Evolutionary conservation across 2,797 vertebrate genomes (phyloP).

Genomic region (Sciurus carolinensis): DNA sequence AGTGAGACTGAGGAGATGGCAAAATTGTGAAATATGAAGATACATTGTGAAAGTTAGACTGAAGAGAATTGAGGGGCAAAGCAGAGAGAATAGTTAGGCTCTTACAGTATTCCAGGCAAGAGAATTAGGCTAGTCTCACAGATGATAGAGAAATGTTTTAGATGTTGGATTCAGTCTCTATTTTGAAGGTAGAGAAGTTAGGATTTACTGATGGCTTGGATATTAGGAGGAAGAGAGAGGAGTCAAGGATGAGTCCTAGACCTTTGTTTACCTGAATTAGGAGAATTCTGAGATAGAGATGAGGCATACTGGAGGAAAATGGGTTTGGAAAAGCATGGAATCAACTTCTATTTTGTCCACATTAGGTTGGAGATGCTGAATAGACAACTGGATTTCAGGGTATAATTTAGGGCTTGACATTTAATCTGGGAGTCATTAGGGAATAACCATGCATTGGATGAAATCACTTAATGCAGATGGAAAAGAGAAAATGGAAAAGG

Average conservation of each 20-base stretch:
- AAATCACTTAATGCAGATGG: neutral
- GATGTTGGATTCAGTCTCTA: neutral
- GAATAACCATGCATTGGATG: neutral
- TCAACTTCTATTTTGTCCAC: too few species aligned
- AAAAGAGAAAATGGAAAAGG: slow-evolving; percentile 33
- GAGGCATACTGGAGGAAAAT: neutral
- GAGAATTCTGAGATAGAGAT: slow-evolving; percentile 23
- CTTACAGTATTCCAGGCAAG: too few species aligned
- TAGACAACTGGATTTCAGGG: too few species aligned
- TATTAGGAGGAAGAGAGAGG: neutral
- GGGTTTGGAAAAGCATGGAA: too few species aligned
- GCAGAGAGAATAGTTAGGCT: too few species aligned
- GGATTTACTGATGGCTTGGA: neutral
- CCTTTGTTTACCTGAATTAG: neutral
- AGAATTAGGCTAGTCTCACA: neutral
- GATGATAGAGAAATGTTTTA: neutral
- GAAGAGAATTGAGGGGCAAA: too few species aligned
- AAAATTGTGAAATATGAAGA: neutral
- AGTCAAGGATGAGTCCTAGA: slow-evolving; percentile 1
- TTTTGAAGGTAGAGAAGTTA: slow-evolving; percentile 30
- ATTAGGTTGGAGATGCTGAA: too few species aligned
- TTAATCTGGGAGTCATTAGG: neutral
- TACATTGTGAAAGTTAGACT: too few species aligned
- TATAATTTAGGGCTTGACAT: too few species aligned
- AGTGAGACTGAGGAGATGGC: neutral